phyloP scores from a whole-genome alignment of 2,797 vertebrate species.

The Brotula barbata region DNA sequence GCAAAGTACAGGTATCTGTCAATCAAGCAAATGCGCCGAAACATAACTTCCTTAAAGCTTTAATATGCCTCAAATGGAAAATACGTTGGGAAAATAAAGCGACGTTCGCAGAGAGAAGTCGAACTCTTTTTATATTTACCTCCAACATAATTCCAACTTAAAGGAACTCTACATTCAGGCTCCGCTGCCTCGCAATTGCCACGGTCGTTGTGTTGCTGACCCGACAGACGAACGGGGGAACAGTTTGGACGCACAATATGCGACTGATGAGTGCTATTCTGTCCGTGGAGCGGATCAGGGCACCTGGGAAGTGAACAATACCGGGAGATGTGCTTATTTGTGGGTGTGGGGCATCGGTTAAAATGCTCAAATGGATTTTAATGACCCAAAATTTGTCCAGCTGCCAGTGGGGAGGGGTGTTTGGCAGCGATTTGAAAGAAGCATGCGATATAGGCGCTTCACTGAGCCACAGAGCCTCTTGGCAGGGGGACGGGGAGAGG shows the following conservation, averaged over 20 bases:
- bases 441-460: constrained; percentile 41
- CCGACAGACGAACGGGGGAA: background rate
- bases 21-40: too few species aligned
- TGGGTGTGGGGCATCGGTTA: constrained; percentile 28
- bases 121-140: too few species aligned
- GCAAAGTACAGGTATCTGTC: too few species aligned
- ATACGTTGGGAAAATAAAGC: too few species aligned
- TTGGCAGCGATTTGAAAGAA: constrained; percentile 54
- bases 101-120: too few species aligned
- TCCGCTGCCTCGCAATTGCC: too few species aligned
- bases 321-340: constrained; percentile 15
- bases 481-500: constrained; percentile 37
- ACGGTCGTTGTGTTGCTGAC: too few species aligned
- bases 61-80: too few species aligned
- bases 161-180: too few species aligned
- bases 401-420: constrained; percentile 54
- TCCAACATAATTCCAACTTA: too few species aligned
- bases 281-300: background rate
- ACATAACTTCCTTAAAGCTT: too few species aligned
- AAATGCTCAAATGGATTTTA: constrained; percentile 62
- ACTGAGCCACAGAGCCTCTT: constrained; percentile 51
- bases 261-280: background rate
- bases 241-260: background rate
- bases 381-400: constrained; percentile 58
- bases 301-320: constrained; percentile 9